phyloP scores from a whole-genome alignment of 2,113 vertebrate species.

The Pleuronectes platessa region DNA sequence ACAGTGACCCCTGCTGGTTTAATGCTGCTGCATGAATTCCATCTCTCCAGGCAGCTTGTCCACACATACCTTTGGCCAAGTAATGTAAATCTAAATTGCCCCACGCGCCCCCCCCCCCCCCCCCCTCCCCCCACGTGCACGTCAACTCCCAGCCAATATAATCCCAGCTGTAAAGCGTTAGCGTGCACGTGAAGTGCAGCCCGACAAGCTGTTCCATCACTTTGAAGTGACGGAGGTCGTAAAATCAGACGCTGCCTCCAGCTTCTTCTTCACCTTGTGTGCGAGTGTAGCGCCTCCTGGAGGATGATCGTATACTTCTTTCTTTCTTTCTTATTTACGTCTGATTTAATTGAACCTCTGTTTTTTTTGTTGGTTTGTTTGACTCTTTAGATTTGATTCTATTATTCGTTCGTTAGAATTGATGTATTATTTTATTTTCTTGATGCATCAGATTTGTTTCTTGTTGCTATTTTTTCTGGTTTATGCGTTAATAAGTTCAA shows the following conservation, averaged over 20 bases:
- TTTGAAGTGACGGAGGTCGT: conserved; percentile 59
- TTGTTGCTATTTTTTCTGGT: no score
- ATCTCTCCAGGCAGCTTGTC: background rate
- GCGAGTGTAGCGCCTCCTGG: background rate
- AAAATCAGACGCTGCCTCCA: conserved; percentile 23
- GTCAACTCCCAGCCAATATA: conserved; percentile 3
- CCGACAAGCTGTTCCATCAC: conserved; percentile 40
- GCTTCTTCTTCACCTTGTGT: background rate
- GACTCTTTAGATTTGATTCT: no score
- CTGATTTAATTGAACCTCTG: no score
- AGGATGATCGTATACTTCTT: background rate
- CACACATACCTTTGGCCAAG: background rate
- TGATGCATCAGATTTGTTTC: no score
- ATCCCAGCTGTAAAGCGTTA: conserved; percentile 28
- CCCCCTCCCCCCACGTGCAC: background rate
- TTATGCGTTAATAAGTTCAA: no score
- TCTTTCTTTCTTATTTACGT: no score
- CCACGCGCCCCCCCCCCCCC: background rate
- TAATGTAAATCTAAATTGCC: conserved; percentile 12
- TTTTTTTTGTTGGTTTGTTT: no score
- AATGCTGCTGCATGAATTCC: no score
- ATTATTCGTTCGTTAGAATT: no score
- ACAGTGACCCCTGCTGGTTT: no score
- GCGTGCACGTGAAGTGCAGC: conserved; percentile 9
- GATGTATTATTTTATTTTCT: no score